A percentile compares a stretch with the other conserved stretches of the same genome.
Conservation (phyloP, 2,113 vertebrate species). For the Hippolais icterina region DNA sequence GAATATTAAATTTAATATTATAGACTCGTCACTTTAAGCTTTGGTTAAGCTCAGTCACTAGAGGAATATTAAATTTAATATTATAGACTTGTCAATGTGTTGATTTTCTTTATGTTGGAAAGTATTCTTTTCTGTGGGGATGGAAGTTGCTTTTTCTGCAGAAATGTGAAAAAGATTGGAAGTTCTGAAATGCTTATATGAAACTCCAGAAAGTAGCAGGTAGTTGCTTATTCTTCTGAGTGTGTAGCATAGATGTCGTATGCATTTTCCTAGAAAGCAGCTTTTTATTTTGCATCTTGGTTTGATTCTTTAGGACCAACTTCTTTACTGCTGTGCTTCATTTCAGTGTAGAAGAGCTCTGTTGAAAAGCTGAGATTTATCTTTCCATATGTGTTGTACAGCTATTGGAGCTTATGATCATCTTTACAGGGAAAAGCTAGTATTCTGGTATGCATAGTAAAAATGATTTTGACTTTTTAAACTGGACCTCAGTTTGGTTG, state of each 20-base stretch:
- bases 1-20: not conserved
- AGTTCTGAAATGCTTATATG: not conserved
- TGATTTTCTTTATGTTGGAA: not conserved
- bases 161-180: not conserved
- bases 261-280: not conserved
- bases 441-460: not conserved
- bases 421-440: not conserved
- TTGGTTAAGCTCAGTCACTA: not conserved
- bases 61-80: not conserved
- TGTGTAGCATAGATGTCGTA: not conserved
- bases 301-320: not conserved
- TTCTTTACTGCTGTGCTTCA: not conserved
- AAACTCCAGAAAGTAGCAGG: not conserved
- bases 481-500: not conserved
- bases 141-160: not conserved
- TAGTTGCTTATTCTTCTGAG: not conserved
- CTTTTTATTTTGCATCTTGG: not conserved
- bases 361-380: not conserved
- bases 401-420: not conserved
- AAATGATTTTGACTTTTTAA: not conserved
- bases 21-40: no score
- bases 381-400: not conserved
- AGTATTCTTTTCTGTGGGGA: not conserved
- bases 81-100: not conserved
- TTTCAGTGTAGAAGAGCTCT: not conserved